Evolutionary conservation across 2,797 vertebrate genomes (phyloP).

Genomic region (Melanotaenia parkinsoni): DNA sequence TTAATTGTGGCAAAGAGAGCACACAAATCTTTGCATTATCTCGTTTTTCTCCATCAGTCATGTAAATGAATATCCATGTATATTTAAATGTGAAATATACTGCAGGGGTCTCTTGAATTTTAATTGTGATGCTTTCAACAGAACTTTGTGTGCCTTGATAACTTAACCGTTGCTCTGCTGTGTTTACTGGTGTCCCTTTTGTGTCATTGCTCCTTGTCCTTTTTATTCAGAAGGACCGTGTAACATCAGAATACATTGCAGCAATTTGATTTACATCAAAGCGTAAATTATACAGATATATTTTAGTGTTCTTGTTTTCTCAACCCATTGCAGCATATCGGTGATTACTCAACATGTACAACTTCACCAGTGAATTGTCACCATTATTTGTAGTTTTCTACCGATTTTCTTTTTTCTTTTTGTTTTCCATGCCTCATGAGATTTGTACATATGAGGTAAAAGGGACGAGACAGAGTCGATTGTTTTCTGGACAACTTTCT

Average conservation of each 20-base stretch:
- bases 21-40: slow-evolving; percentile 66
- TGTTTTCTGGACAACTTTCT: slow-evolving; percentile 70
- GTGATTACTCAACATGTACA: slow-evolving; percentile 67
- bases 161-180: slow-evolving; percentile 74
- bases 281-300: slow-evolving; percentile 48
- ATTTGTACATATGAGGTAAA: slow-evolving; percentile 78
- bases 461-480: slow-evolving; percentile 70
- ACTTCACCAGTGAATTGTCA: slow-evolving; percentile 66
- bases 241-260: slow-evolving; percentile 46
- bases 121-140: slow-evolving; percentile 80
- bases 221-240: slow-evolving; percentile 47
- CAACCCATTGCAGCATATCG: slow-evolving; percentile 52
- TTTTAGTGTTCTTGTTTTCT: slow-evolving; percentile 42
- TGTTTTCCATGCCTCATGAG: slow-evolving; percentile 76
- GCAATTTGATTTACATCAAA: slow-evolving; percentile 36
- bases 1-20: slow-evolving; percentile 62
- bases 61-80: slow-evolving; percentile 76
- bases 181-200: slow-evolving; percentile 74
- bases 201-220: slow-evolving; percentile 58
- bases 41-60: slow-evolving; percentile 64
- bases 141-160: slow-evolving; percentile 85
- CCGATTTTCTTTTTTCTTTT: slow-evolving; percentile 30
- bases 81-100: slow-evolving; percentile 83
- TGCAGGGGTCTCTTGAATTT: slow-evolving; percentile 80
- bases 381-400: slow-evolving; percentile 52